Evolutionary conservation across 2,888 invertebrate species (phyloP).

Genomic region (Sphecodes monilicornis): DNA sequence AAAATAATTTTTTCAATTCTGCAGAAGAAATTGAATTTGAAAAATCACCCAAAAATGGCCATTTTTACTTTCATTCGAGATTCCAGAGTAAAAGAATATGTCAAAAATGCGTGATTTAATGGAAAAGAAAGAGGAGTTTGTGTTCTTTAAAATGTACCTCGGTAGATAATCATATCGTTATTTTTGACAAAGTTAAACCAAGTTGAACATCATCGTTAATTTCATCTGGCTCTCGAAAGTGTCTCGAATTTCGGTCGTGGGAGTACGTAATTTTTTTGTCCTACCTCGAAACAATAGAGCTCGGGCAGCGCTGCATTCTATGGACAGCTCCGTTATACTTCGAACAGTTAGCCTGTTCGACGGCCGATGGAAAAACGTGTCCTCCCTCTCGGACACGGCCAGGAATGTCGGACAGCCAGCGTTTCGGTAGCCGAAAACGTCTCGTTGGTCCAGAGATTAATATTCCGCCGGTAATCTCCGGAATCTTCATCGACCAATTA

Average conservation of each 20-base stretch:
- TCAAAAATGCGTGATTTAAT: too few species aligned
- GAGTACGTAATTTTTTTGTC: background rate
- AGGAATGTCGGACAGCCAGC: conserved; percentile 15
- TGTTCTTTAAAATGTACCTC: background rate
- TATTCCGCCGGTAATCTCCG: conserved; percentile 75
- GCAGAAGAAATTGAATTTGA: background rate
- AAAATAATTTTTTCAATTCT: background rate
- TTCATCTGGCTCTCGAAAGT: background rate
- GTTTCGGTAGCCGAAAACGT: conserved; percentile 61
- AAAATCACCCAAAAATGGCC: too few species aligned
- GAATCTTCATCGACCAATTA: conserved; percentile 70
- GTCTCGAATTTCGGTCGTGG: background rate
- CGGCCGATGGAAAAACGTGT: conserved; percentile 3
- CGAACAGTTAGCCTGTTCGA: background rate
- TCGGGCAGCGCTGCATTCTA: background rate
- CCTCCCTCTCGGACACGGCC: too few species aligned
- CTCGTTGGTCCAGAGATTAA: conserved; percentile 73
- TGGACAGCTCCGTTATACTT: conserved; percentile 4
- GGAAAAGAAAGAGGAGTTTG: background rate
- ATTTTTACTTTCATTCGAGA: background rate
- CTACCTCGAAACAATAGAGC: background rate
- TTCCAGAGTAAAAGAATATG: too few species aligned
- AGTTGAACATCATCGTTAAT: background rate
- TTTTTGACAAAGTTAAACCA: background rate
- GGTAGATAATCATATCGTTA: background rate